These are phyloP conservation scores for Aurelia coerulea DNA, from an alignment of 30 jellyfish, hydroid and myxozoan genomes.

Conservation along the genomic window DNA sequence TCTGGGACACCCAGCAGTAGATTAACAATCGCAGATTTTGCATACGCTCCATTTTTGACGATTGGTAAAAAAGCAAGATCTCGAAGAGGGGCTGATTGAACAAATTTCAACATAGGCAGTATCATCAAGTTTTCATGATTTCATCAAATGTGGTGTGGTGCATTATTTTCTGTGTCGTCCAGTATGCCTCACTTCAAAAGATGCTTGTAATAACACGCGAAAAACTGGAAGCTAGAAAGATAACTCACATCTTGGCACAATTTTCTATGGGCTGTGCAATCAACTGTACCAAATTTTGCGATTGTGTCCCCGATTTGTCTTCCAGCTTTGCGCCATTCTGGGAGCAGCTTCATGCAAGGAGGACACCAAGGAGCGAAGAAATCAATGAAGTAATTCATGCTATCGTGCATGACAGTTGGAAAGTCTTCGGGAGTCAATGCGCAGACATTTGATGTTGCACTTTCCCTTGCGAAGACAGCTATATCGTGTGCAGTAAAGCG, in stretches of 20 bases:
- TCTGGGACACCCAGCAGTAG: too few relatives aligned
- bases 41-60: too few relatives aligned
- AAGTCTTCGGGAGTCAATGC: slow-evolving; percentile 89
- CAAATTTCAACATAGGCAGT: too few relatives aligned
- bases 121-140: too few relatives aligned
- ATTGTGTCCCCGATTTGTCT: slow-evolving; percentile 81
- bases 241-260: slow-evolving; percentile 82
- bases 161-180: too few relatives aligned
- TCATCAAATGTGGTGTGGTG: too few relatives aligned
- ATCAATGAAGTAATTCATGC: slow-evolving; percentile 77
- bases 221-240: too few relatives aligned
- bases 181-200: too few relatives aligned
- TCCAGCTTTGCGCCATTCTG: slow-evolving; percentile 99
- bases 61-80: too few relatives aligned
- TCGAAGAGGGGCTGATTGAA: too few relatives aligned
- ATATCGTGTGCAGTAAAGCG: slow-evolving; percentile 93
- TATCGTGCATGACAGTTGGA: slow-evolving; percentile 48
- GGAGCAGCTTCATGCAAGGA: slow-evolving; percentile 96
- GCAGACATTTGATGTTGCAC: slow-evolving; percentile 85
- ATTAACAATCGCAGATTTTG: too few relatives aligned
- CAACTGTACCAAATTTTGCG: slow-evolving; percentile 96
- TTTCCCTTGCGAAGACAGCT: slow-evolving; percentile 89
- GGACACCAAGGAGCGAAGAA: slow-evolving; percentile 99
- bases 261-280: slow-evolving; percentile 80
- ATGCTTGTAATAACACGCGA: too few relatives aligned